Percentiles rank a stretch among this genome's conserved stretches.
Conservation (phyloP, 2,113 vertebrate species). For the Albula goreensis region DNA sequence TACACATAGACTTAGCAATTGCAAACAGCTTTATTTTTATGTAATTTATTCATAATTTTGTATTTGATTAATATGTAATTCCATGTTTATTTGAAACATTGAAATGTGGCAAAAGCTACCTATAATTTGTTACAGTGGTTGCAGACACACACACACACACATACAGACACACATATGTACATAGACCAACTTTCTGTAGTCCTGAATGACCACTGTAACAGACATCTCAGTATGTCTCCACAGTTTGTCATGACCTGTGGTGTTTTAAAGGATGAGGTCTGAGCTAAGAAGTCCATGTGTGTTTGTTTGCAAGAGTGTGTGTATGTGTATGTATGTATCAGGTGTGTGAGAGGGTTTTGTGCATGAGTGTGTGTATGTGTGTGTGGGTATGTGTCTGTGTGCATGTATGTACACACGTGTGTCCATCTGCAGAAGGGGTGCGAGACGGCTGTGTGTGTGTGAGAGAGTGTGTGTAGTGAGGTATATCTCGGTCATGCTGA, state of each 20-base stretch:
- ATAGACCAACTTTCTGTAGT: background rate
- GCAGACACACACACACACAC: conserved; percentile 10
- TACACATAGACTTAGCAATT: no score
- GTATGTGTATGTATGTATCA: conserved; percentile 22
- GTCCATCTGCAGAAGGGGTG: background rate
- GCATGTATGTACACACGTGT: conserved; percentile 22
- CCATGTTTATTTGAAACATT: conserved; percentile 13
- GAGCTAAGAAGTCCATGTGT: conserved; percentile 16
- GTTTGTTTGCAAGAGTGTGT: conserved; percentile 1
- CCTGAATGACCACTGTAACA: background rate
- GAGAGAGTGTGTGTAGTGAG: conserved; percentile 28
- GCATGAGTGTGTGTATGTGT: background rate
- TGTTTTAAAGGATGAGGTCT: background rate
- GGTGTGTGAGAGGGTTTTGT: background rate
- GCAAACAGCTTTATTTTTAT: background rate
- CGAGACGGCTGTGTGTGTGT: background rate
- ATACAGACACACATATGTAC: background rate
- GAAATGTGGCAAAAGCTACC: background rate
- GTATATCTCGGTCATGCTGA: conserved; percentile 66
- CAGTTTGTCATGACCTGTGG: background rate
- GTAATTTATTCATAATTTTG: background rate
- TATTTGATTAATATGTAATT: background rate
- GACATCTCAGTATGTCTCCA: background rate
- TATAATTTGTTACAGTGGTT: background rate
- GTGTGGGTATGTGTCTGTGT: background rate